Base-by-base conservation (phyloP, 2,888 invertebrate genomes). In the Lapara coniferarum region DNA sequence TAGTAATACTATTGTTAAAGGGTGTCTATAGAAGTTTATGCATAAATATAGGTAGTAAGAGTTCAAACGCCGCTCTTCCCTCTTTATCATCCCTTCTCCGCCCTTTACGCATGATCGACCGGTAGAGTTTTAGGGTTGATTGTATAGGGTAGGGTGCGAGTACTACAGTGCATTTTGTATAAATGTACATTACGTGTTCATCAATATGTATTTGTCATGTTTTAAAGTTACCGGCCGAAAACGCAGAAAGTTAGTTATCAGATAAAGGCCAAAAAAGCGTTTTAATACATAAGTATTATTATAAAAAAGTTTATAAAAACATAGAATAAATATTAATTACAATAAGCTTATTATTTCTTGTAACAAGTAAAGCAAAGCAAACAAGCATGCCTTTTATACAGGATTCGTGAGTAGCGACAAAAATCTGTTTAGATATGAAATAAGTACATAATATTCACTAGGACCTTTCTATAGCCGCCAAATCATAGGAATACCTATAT, bases 71-170 rank as follows among this genome's bases (percentile, higher is more conserved):
- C 91, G 90, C 86, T 88, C 90, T 91, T 92, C 92, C 91, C 92
- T 92, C 86, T 90, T 86, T 85, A 87, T 86, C 92, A 93, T 92
- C 93, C 93, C 93, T 92, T 92, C 91, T 91, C 89, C 88, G 90
- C 92, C 92, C 92, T 93, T 91, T 93, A 93, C 93, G 94, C 93
- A 92, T 93, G 93, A 94, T 93, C 93, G 93, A 92, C 92, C 93
- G 90, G 89, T 87, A 85, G 86, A 89, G 89, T 92, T 93, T 91
- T 90, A 90, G 92, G 93, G 92, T 90, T 91, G 89, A 85, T 83
- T 84, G 81, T 83, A 81, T 82, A 81, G 84, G 85, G 84, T 88
- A 90, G 91, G 91, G 90, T 90, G 90, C 90, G 89, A 81, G 86
- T 82, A 82, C 78, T 79, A 77, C 70, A 55, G 72, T 75, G 69